Evolutionary conservation across 2,888 invertebrate genomes (phyloP).

Genomic region (Dryococelus australis): DNA sequence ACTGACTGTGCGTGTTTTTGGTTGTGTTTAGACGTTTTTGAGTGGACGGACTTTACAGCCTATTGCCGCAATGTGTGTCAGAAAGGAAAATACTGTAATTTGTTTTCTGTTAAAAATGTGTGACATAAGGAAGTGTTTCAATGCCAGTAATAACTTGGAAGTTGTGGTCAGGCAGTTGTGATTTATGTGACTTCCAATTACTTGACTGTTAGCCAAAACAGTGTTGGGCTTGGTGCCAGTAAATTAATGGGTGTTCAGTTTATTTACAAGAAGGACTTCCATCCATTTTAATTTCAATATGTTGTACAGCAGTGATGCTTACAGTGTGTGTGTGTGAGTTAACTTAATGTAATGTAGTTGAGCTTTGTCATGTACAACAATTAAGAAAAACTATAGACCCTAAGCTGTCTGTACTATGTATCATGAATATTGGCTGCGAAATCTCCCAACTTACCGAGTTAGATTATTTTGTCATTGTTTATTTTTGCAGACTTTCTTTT

Average conservation of each 20-base stretch:
- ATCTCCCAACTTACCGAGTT: too few species aligned
- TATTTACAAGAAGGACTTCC: neutral
- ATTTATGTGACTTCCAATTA: neutral
- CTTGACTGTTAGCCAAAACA: neutral
- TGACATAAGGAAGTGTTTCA: neutral
- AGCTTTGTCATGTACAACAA: neutral
- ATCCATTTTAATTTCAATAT: neutral
- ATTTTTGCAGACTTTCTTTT: too few species aligned
- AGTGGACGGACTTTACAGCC: neutral
- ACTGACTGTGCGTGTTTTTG: neutral
- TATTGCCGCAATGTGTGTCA: neutral
- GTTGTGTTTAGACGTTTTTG: constrained; percentile 7
- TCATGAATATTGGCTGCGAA: too few species aligned
- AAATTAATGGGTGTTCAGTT: neutral
- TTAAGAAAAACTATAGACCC: neutral
- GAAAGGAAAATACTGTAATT: constrained; percentile 10
- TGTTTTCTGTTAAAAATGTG: constrained; percentile 8
- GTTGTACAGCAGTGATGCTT: neutral
- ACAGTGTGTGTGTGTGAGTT: neutral
- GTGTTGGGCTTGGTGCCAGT: neutral
- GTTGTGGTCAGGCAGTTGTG: neutral
- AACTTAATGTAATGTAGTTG: neutral
- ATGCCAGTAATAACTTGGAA: neutral
- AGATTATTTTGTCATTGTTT: too few species aligned
- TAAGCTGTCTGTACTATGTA: neutral